Conservation (phyloP, 2,113 vertebrate genomes). For the Grammomys surdaster region DNA sequence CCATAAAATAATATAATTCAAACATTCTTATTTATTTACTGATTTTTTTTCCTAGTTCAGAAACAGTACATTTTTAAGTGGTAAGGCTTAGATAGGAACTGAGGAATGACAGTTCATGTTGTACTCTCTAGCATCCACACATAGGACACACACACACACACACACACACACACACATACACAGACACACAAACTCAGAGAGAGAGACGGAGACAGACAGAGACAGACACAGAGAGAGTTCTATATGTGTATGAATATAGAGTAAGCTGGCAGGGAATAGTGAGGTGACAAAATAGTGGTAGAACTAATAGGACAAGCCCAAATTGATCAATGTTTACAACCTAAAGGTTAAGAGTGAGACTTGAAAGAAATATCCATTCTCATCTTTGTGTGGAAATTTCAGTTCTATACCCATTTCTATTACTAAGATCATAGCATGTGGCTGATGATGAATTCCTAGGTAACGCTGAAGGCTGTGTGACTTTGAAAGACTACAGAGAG, state of each 20-base stretch:
- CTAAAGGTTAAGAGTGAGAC: conserved; percentile 73
- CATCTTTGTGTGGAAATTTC: conserved; percentile 62
- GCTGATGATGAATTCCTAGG: conserved; percentile 60
- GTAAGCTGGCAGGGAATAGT: neutral
- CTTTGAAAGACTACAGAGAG: conserved; percentile 33
- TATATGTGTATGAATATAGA: conserved; percentile 5
- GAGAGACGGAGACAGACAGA: neutral
- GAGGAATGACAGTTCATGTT: neutral
- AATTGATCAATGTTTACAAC: conserved; percentile 66
- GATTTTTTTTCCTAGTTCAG: neutral
- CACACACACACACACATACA: neutral
- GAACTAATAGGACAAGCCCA: neutral
- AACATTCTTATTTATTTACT: neutral
- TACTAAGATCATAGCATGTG: conserved; percentile 46
- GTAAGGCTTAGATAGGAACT: no score
- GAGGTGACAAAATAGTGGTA: neutral
- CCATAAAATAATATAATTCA: neutral
- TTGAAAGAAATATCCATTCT: conserved; percentile 70
- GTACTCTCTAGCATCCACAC: neutral
- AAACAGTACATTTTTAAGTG: neutral
- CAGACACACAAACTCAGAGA: neutral
- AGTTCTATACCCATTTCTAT: conserved; percentile 51
- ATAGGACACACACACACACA: no score
- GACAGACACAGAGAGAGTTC: neutral
- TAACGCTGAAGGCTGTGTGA: neutral